Percentiles rank a stretch among this genome's conserved stretches.
phyloP scores from a whole-genome alignment of 2,797 vertebrate species.

The Myotis myotis region DNA sequence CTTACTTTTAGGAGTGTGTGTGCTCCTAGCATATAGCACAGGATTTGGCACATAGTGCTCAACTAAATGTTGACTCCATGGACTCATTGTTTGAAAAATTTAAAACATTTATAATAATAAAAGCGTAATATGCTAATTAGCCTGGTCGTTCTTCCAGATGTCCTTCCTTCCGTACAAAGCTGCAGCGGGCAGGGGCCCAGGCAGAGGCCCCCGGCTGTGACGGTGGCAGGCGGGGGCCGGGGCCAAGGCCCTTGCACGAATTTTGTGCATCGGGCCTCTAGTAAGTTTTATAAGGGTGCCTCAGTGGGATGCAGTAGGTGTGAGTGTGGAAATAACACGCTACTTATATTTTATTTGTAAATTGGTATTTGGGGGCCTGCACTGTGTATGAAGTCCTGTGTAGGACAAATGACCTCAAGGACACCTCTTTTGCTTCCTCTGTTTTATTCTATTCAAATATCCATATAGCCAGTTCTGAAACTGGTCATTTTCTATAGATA shows the following conservation, averaged over 20 bases:
- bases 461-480: not conserved
- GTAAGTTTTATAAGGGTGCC: not conserved
- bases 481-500: not conserved
- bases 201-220: fast-evolving
- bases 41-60: not conserved
- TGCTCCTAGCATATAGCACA: not conserved
- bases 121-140: too few species aligned
- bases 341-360: constrained; percentile 19
- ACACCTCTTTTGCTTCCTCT: not conserved
- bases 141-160: fast-evolving
- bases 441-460: not conserved
- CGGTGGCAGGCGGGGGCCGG: too few species aligned
- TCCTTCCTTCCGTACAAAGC: too few species aligned
- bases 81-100: not conserved
- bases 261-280: too few species aligned
- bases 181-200: too few species aligned
- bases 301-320: not conserved
- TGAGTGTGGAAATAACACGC: not conserved
- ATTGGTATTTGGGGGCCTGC: not conserved
- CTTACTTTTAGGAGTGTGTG: not conserved
- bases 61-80: not conserved
- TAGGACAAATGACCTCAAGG: not conserved
- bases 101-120: not conserved
- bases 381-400: not conserved
- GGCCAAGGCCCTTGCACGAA: too few species aligned